phyloP scores from a whole-genome alignment of 2,888 invertebrate genomes.

The Pasiphila rectangulata region DNA sequence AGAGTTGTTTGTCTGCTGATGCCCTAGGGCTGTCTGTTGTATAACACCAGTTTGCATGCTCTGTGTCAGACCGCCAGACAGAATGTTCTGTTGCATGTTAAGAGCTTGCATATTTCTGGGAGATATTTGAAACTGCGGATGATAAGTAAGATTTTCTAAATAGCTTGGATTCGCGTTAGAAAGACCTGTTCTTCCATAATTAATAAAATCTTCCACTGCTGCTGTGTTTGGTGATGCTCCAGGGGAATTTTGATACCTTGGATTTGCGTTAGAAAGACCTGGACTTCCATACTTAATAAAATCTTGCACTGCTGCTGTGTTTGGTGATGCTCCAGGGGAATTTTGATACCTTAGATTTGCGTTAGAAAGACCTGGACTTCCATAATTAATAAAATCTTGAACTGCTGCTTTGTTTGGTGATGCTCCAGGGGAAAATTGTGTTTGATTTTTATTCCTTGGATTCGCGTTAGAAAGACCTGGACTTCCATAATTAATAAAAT shows the following conservation, averaged over 20 bases:
- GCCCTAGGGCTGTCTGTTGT: slow-evolving; percentile 7
- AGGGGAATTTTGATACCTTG: too few relatives aligned
- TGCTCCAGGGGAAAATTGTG: slow-evolving; percentile 20
- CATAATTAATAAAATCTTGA: too few relatives aligned
- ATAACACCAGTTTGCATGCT: slow-evolving; percentile 15
- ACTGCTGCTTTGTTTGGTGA: too few relatives aligned
- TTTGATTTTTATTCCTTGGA: too few relatives aligned
- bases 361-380: too few relatives aligned
- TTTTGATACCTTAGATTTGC: too few relatives aligned
- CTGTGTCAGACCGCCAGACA: slow-evolving; percentile 11
- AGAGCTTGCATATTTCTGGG: slow-evolving; percentile 34
- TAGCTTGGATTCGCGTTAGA: slow-evolving; percentile 57
- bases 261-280: too few relatives aligned
- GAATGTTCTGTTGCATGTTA: slow-evolving; percentile 20
- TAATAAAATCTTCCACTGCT: slow-evolving; percentile 57
- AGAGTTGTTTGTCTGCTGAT: slow-evolving; percentile 12
- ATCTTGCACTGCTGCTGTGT: too few relatives aligned
- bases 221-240: slow-evolving; percentile 35
- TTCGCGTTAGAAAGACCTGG: too few relatives aligned
- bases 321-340: slow-evolving; percentile 16
- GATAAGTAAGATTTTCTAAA: slow-evolving; percentile 62
- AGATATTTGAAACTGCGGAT: slow-evolving; percentile 61
- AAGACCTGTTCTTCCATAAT: slow-evolving; percentile 56
- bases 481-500: too few relatives aligned
- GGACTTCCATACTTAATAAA: too few relatives aligned